Evolutionary conservation across 2,113 vertebrate genomes (phyloP).

Genomic region (Forbesichthys papilliferus): DNA sequence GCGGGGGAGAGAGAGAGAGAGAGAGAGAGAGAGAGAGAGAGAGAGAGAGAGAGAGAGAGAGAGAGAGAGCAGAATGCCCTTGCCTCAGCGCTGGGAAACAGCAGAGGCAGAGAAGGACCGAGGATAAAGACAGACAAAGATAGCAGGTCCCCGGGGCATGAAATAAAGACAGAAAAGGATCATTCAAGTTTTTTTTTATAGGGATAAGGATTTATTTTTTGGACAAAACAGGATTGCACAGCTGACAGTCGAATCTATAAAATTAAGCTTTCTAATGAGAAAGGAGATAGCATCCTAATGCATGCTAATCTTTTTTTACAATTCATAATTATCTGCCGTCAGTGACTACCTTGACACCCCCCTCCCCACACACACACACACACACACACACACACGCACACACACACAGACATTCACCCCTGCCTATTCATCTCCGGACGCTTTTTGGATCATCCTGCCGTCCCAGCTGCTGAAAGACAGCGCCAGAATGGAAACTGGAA

Average conservation of each 20-base stretch:
- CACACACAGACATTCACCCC: neutral
- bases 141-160: slow-evolving; percentile 1
- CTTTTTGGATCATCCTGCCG: neutral
- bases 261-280: no score
- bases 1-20: slow-evolving; percentile 14
- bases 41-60: slow-evolving; percentile 25
- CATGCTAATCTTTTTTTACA: slow-evolving; percentile 14
- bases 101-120: slow-evolving; percentile 39
- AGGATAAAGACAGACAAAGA: slow-evolving; percentile 29
- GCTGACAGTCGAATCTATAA: no score
- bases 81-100: slow-evolving; percentile 54
- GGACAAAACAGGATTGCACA: no score
- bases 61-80: slow-evolving; percentile 65
- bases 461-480: slow-evolving; percentile 30
- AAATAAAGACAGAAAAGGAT: slow-evolving; percentile 7
- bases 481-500: slow-evolving; percentile 83
- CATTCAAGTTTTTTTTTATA: neutral
- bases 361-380: neutral
- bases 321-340: neutral
- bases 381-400: no score
- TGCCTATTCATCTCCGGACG: neutral
- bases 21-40: slow-evolving; percentile 28
- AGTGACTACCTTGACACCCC: slow-evolving; percentile 1
- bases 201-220: no score
- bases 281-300: neutral